Evolutionary conservation across 2,888 invertebrate species (phyloP), one percentile per base, ranked within the genome.

Genomic region (Vesta saturnalis): DNA sequence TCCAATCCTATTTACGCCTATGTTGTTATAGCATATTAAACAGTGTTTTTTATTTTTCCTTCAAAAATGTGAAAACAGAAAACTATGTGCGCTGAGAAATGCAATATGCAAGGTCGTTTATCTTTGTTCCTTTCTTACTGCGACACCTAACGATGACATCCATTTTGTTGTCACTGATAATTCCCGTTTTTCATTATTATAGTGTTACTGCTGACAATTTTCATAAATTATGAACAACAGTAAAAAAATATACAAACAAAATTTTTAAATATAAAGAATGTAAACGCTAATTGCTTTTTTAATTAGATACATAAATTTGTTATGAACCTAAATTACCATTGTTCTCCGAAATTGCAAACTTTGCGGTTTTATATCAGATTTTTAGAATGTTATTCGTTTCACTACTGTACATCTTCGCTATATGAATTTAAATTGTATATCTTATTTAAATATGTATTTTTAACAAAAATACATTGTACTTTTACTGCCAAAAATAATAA

Each of bases 201-300:
- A n/a, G n/a, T n/a, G n/a, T 23, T 3, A 8, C 3, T 23, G 23
- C 23, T 23, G n/a, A n/a, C 39, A 10, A n/a, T 39, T 39, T 39
- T n/a, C 39, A 39, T 39, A 39, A 39, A 8, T 39, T 39, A n/a
- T 39, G n/a, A 39, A 39, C n/a, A 39, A 39, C 8, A 12, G 39
- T n/a, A 4, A n/a, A 39, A n/a, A 6, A 39, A 8, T 3, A 2
- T 39, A 39, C 39, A n/a, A 12, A n/a, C n/a, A n/a, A 39, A 39
- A 10, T 39, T 6, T 39, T 12, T 12, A 39, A 10, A n/a, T 1
- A 2, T n/a, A 39, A 39, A 39, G 39, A 39, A 39, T 39, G 39
- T 39, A 39, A 39, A 39, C 39, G 39, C 39, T 39, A 39, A 39
- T 39, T 39, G n/a, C 39, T 39, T 39, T 39, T 39, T 39, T 39